Evolutionary conservation across 2,888 invertebrate species (phyloP).

Genomic region (Phyllotreta cruciferae): DNA sequence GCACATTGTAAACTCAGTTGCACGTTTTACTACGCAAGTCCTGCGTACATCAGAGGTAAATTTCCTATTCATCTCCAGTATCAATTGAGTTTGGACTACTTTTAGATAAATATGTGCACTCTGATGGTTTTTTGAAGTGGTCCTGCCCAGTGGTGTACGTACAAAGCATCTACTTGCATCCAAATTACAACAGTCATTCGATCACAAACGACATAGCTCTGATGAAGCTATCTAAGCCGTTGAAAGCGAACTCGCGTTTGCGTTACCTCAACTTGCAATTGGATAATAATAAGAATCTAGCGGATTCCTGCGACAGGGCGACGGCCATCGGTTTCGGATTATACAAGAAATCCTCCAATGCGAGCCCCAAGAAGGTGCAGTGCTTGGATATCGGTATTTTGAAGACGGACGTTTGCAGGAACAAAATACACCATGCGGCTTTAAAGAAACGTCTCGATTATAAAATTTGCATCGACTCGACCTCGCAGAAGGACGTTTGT

Average conservation of each 20-base stretch:
- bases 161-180: background rate
- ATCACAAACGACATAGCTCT: conserved; percentile 6
- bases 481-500: background rate
- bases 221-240: background rate
- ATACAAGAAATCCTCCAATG: background rate
- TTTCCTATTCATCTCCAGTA: background rate
- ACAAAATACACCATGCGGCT: background rate
- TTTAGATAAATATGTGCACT: conserved; percentile 6
- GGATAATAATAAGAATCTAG: background rate
- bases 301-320: background rate
- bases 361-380: background rate
- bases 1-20: conserved; percentile 1
- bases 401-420: background rate
- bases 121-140: conserved; percentile 7
- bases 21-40: conserved; percentile 9
- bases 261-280: background rate
- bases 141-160: background rate
- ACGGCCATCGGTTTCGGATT: conserved; percentile 7
- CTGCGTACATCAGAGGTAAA: conserved; percentile 9
- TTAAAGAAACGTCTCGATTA: background rate
- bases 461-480: conserved; percentile 3
- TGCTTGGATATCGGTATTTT: conserved; percentile 4
- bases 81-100: background rate
- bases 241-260: background rate
- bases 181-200: background rate